Base-by-base conservation (phyloP, 2,113 vertebrate species). In the Oreamnos americanus region DNA sequence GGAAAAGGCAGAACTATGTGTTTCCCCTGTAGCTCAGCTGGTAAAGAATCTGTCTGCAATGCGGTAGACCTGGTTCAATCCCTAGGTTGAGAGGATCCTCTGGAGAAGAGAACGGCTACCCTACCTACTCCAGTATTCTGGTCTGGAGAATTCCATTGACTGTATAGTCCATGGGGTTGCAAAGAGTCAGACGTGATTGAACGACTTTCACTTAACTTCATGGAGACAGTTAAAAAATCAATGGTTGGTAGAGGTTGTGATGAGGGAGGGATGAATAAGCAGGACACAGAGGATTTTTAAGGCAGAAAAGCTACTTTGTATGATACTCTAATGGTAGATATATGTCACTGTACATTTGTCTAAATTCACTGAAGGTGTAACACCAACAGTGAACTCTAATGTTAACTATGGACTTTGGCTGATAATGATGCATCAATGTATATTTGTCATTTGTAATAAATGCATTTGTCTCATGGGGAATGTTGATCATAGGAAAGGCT, bases 41-140 rank as follows among this genome's bases (percentile, higher is more conserved):
- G n/a, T 39, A 71, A 23, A 39, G 64, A 39, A 36, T 71, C 67
- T 39, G 67, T 19, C n/a, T 71, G 67, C 67, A 39, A 39, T 3
- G n/a, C 0, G 0, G 9, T 71, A 39, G n/a, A 71, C n/a, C n/a
- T 39, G n/a, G 67, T 23, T 71, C 4, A 0, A 23, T 71, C 67
- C 19, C n/a, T 39, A 71, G n/a, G 67, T 71, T 71, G 67, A 71
- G 67, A 71, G 21, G n/a, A 71, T 71, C 10, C 67, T 71, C 67
- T 71, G n/a, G n/a, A 71, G n/a, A 23, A 71, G 67, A 71, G 67
- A 71, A 71, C 39, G 67, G 10, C n/a, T 71, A 71, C 19, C 67
- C n/a, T 71, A 39, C 17, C n/a, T n/a, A 71, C 19, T 71, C 19
- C 19, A 71, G 67, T 71, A 71, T 39, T 71, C n/a, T 23, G n/a